Conservation (phyloP, 2,113 vertebrate genomes). For the Indicator maculatus region DNA sequence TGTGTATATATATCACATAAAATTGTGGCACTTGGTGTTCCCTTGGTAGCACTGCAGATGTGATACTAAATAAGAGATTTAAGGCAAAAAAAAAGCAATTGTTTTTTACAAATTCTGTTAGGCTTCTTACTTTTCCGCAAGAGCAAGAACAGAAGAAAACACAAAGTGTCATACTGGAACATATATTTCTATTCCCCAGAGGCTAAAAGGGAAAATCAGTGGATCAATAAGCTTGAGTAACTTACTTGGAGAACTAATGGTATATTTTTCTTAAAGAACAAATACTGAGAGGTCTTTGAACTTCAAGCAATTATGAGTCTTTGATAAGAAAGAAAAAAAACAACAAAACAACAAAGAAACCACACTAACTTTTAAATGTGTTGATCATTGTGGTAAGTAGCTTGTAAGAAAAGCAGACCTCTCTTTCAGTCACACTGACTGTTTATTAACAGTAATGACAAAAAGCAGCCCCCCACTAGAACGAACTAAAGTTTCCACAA, state of each 20-base stretch:
- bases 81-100: background rate
- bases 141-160: background rate
- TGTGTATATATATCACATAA: background rate
- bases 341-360: too few relatives aligned
- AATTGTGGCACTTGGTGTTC: background rate
- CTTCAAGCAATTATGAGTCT: background rate
- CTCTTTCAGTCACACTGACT: background rate
- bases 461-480: background rate
- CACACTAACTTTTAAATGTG: background rate
- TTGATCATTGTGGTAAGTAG: background rate
- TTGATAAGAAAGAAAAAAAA: background rate
- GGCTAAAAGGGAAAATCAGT: background rate
- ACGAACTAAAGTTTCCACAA: background rate
- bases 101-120: background rate
- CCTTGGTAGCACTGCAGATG: background rate
- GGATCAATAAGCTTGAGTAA: background rate
- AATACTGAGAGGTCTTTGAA: background rate
- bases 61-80: background rate
- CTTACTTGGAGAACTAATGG: background rate
- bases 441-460: background rate
- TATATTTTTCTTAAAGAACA: background rate
- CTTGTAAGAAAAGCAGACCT: background rate
- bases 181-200: background rate
- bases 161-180: background rate
- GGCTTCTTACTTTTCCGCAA: background rate